Evolutionary conservation across 2,113 vertebrate genomes (phyloP).

Genomic region (Aramus guarauna): DNA sequence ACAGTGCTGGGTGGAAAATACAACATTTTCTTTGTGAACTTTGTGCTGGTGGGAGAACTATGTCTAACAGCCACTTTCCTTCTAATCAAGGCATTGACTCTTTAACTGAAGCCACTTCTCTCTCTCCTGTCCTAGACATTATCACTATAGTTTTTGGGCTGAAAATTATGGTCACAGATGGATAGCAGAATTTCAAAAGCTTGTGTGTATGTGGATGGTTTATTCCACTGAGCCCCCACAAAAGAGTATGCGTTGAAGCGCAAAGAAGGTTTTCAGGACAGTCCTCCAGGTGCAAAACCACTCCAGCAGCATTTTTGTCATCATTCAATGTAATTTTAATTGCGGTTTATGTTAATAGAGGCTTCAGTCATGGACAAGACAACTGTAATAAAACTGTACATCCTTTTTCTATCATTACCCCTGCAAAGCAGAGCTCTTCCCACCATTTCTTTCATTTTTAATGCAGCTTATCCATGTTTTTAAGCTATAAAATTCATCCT

Average conservation of each 20-base stretch:
- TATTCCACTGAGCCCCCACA: not conserved
- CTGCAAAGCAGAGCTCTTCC: not conserved
- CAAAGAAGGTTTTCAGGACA: not conserved
- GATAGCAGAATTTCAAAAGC: not conserved
- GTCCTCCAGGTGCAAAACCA: not conserved
- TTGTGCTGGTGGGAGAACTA: not conserved
- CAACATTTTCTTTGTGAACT: not conserved
- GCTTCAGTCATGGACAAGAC: not conserved
- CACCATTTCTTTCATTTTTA: constrained; percentile 19
- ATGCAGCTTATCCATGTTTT: not conserved
- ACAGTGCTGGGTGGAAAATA: not conserved
- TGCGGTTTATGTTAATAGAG: not conserved
- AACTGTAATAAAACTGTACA: not conserved
- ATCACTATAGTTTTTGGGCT: not conserved
- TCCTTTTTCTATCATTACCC: not conserved
- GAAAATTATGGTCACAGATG: not conserved
- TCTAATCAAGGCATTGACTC: not conserved
- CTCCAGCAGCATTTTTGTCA: not conserved
- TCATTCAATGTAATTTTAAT: not conserved
- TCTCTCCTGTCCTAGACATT: not conserved
- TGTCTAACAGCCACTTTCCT: not conserved
- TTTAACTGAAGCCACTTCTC: not conserved
- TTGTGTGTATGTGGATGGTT: not conserved
- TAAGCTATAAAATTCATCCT: constrained; percentile 26
- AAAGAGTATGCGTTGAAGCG: not conserved